These are phyloP conservation scores for Felis chaus DNA, from an alignment of 2,113 vertebrate genomes.

Conservation along the genomic window DNA sequence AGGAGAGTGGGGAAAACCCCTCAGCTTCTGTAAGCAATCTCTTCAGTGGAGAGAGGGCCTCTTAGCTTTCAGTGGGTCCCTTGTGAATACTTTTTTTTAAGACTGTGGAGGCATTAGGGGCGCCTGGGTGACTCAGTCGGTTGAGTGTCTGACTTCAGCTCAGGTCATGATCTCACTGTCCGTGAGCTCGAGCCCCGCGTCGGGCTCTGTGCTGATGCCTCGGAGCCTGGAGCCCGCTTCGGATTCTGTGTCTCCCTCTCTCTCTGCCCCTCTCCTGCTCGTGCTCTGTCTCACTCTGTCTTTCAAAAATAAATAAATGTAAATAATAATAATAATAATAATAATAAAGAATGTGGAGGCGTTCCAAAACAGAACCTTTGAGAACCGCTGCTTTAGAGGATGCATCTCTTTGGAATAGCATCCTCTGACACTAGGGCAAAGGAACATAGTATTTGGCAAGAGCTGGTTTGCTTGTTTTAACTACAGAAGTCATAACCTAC, in stretches of 20 bases:
- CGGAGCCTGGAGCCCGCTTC: too few species aligned
- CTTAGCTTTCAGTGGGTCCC: not conserved
- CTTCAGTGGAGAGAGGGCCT: not conserved
- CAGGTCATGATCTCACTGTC: too few species aligned
- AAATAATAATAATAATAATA: too few species aligned
- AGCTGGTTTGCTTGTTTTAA: not conserved
- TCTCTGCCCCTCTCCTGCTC: too few species aligned
- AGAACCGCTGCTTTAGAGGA: not conserved
- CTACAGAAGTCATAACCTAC: not conserved
- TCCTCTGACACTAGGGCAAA: not conserved
- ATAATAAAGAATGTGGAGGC: not conserved
- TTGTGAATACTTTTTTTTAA: not conserved
- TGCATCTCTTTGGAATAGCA: not conserved
- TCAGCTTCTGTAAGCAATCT: not conserved
- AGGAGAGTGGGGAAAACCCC: too few species aligned
- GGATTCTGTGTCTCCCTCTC: too few species aligned
- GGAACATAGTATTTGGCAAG: not conserved
- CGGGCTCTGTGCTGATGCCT: too few species aligned
- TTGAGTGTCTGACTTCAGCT: accelerated
- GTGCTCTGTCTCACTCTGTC: too few species aligned
- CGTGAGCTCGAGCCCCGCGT: accelerated
- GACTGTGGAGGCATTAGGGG: not conserved
- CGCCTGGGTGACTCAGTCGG: too few species aligned
- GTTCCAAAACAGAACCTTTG: not conserved
- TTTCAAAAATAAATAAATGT: too few species aligned